Percentiles rank a stretch among this genome's conserved stretches.
Conservation (phyloP, 2,797 vertebrate species). For the Luscinia megarhynchos region DNA sequence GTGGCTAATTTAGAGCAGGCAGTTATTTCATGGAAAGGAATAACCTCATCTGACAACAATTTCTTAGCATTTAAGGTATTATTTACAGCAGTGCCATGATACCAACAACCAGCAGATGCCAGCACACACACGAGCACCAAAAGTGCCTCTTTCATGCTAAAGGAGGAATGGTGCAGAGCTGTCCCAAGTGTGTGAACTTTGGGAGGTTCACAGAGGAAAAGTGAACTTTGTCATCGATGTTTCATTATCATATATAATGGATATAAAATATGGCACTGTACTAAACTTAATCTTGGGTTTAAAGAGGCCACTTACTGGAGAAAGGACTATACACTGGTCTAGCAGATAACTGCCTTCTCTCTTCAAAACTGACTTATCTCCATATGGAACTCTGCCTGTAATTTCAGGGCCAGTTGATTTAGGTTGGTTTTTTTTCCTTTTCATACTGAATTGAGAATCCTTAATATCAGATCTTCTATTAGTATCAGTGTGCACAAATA, state of each 20-base stretch:
- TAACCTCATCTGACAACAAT: not conserved
- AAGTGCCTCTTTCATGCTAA: fast-evolving
- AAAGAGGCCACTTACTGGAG: not conserved
- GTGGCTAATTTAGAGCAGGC: not conserved
- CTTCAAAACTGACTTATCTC: not conserved
- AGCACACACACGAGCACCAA: not conserved
- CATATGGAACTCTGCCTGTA: not conserved
- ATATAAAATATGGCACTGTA: not conserved
- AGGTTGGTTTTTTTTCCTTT: not conserved
- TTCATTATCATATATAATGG: not conserved
- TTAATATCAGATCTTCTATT: not conserved
- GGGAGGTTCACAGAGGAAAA: not conserved
- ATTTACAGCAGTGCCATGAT: not conserved
- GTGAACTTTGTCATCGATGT: not conserved
- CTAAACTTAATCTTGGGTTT: not conserved
- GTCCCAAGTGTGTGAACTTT: too few relatives aligned
- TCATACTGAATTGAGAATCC: not conserved
- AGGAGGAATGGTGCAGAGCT: not conserved
- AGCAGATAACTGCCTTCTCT: not conserved
- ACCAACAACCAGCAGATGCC: constrained; percentile 34
- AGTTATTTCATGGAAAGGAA: not conserved
- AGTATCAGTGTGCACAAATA: not conserved
- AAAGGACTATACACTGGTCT: not conserved
- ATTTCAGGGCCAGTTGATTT: not conserved
- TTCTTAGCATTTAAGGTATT: not conserved